Conservation (phyloP, 2,113 vertebrate species). For the Gnathonemus echidnorhynchus region DNA sequence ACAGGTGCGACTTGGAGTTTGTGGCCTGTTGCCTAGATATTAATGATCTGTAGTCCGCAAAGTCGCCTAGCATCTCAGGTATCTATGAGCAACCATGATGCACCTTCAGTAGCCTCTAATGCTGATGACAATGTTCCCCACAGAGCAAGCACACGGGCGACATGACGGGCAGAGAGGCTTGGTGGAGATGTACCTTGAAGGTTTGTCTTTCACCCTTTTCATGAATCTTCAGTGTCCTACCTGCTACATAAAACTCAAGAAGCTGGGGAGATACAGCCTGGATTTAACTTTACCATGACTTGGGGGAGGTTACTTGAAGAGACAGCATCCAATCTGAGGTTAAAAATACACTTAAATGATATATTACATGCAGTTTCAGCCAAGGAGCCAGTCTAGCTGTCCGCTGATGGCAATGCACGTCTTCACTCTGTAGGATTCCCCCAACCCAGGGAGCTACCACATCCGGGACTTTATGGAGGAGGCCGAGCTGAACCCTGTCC, state of each 20-base stretch:
- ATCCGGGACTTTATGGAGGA: conserved; percentile 62
- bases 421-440: conserved; percentile 46
- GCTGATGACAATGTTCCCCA: conserved; percentile 18
- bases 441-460: conserved; percentile 52
- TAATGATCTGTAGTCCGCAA: neutral
- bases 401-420: neutral
- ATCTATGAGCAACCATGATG: neutral
- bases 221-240: neutral
- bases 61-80: neutral
- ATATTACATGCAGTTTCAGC: neutral
- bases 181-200: conserved; percentile 56
- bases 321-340: neutral
- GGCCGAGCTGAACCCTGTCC: conserved; percentile 57
- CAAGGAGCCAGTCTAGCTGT: neutral
- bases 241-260: neutral
- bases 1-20: neutral
- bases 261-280: neutral
- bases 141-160: conserved; percentile 40
- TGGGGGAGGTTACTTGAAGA: neutral
- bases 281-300: neutral
- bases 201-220: conserved; percentile 39
- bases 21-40: neutral
- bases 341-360: neutral
- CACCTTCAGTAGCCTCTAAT: neutral
- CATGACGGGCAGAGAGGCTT: conserved; percentile 47